Conservation (phyloP, 2,113 vertebrate species). For the Stomatorhinus ivindoensis region DNA sequence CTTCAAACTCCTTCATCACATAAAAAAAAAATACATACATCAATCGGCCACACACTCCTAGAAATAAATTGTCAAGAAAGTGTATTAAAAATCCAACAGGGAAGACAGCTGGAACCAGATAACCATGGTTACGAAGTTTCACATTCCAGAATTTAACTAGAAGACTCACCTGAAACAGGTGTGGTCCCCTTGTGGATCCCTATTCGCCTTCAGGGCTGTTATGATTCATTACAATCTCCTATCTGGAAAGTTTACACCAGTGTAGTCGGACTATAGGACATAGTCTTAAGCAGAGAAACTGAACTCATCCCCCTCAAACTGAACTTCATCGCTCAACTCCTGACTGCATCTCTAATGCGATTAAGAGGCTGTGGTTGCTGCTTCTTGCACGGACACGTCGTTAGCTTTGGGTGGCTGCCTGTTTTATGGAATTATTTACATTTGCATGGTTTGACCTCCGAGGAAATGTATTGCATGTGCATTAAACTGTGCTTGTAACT, state of each 20-base stretch:
- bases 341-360: neutral
- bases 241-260: neutral
- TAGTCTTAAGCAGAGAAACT: neutral
- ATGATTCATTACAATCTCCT: neutral
- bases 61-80: neutral
- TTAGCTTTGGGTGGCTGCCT: neutral
- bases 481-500: neutral
- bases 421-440: slow-evolving; percentile 1
- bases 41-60: neutral
- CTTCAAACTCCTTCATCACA: neutral
- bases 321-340: neutral
- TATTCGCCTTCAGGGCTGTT: neutral
- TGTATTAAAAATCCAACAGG: neutral
- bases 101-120: neutral
- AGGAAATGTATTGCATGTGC: neutral
- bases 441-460: neutral
- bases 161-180: neutral
- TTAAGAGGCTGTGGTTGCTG: neutral
- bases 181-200: neutral
- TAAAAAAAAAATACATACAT: neutral
- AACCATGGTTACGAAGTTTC: neutral
- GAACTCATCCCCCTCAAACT: neutral
- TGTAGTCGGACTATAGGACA: neutral
- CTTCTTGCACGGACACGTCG: neutral
- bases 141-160: neutral